Evolutionary conservation across 2,797 vertebrate species (phyloP).

Genomic region (Gymnoscopelus microlampas): DNA sequence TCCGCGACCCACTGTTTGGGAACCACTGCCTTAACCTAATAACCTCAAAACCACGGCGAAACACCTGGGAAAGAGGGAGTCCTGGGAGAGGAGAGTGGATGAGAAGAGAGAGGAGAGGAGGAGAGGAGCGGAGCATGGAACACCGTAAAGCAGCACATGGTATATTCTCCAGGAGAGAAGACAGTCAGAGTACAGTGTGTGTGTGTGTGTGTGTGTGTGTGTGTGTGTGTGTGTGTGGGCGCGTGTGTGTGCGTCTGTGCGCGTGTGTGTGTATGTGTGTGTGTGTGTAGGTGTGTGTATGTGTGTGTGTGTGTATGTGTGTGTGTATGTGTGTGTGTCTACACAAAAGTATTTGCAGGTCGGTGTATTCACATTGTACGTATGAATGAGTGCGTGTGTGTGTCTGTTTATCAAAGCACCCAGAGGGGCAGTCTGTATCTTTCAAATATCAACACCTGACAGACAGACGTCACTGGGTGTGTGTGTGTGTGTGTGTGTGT

Average conservation of each 20-base stretch:
- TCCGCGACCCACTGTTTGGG: too few relatives aligned
- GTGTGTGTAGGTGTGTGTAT: too few relatives aligned
- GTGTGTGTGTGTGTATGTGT: conserved; percentile 5
- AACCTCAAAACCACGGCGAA: too few relatives aligned
- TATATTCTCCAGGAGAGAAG: too few relatives aligned
- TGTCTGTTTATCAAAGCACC: conserved; percentile 46
- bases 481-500: conserved; percentile 24
- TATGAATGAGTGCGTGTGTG: conserved; percentile 4
- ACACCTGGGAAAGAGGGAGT: too few relatives aligned
- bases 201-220: conserved; percentile 7
- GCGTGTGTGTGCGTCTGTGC: conserved; percentile 4
- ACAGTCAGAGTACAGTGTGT: too few relatives aligned
- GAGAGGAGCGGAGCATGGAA: conserved; percentile 12
- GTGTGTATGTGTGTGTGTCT: conserved; percentile 2
- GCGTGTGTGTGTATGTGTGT: neutral
- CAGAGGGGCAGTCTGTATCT: conserved; percentile 44
- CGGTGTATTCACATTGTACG: neutral
- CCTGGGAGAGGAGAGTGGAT: neutral
- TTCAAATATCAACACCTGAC: conserved; percentile 64
- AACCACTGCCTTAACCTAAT: too few relatives aligned
- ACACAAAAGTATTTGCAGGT: neutral
- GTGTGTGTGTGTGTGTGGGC: conserved; percentile 11
- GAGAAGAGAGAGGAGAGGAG: neutral
- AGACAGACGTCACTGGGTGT: conserved; percentile 24
- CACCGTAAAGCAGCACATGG: too few relatives aligned